phyloP scores from a whole-genome alignment of 2,113 vertebrate genomes.

The Tiliqua scincoides region DNA sequence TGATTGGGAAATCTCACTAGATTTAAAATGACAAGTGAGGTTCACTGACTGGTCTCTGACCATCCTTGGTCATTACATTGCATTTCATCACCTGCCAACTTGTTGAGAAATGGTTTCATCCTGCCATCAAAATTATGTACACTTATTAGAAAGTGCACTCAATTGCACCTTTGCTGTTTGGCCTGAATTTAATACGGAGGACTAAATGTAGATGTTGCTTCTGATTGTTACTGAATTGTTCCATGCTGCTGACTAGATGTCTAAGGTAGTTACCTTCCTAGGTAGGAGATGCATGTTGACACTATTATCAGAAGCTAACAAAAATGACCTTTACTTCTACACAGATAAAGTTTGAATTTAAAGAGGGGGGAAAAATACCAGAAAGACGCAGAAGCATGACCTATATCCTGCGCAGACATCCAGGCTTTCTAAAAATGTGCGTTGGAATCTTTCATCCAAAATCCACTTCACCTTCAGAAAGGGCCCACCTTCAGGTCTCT shows the following conservation, averaged over 20 bases:
- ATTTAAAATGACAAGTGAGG: neutral
- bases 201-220: neutral
- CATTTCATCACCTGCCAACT: neutral
- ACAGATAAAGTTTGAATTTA: neutral
- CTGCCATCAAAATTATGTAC: neutral
- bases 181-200: neutral
- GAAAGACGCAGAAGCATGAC: neutral
- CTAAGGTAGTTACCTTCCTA: slow-evolving; percentile 9
- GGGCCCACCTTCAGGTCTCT: slow-evolving; percentile 7
- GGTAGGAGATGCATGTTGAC: neutral
- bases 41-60: neutral
- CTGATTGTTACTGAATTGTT: neutral
- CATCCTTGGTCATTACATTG: neutral
- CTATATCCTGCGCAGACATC: neutral
- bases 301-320: neutral
- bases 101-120: neutral
- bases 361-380: neutral
- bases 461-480: neutral
- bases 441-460: neutral
- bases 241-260: neutral
- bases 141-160: accelerated
- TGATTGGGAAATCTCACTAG: neutral
- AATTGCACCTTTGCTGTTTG: neutral
- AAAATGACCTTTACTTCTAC: neutral
- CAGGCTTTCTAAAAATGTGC: neutral